Percentiles rank a stretch among this genome's conserved stretches.
These are phyloP conservation scores for silkworm (Bombyx mori) DNA, from an alignment of 1,140 invertebrate genomes.

Conservation along the genomic window DNA sequence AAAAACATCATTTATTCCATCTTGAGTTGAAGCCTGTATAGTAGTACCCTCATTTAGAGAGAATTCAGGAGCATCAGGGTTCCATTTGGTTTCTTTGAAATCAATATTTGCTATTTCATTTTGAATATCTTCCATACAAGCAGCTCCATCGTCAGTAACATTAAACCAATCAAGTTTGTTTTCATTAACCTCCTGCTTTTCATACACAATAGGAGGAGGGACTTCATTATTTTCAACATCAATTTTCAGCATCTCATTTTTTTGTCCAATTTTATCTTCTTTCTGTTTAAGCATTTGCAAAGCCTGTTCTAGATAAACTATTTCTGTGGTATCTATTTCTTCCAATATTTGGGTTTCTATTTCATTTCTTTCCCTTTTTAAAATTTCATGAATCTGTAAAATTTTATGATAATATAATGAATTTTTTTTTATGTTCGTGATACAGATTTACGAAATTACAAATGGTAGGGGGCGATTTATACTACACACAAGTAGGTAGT, in stretches of 20 bases:
- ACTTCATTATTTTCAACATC: constrained; percentile 16
- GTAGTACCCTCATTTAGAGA: constrained; percentile 24
- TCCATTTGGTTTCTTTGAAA: constrained; percentile 33
- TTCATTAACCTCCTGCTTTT: constrained; percentile 43
- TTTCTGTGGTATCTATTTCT: constrained; percentile 83
- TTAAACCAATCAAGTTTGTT: constrained; percentile 62
- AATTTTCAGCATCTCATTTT: constrained; percentile 22
- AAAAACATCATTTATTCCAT: constrained; percentile 32
- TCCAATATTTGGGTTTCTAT: constrained; percentile 75
- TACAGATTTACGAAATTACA: neutral
- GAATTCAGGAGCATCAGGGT: constrained; percentile 45
- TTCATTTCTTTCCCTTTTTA: constrained; percentile 81
- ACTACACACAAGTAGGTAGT: no score
- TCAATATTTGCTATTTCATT: constrained; percentile 37
- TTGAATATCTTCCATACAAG: constrained; percentile 34
- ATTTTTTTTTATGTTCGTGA: constrained; percentile 2
- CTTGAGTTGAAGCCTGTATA: constrained; percentile 30
- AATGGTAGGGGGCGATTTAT: no score
- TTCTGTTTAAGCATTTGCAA: constrained; percentile 48
- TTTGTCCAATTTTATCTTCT: constrained; percentile 37
- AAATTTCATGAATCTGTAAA: constrained; percentile 68
- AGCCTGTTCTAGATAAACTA: constrained; percentile 88
- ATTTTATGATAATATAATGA: neutral
- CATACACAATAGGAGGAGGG: constrained; percentile 34
- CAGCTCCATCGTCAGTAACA: constrained; percentile 45